A percentile compares a stretch with the other conserved stretches of the same genome.
Conservation (phyloP, 2,888 invertebrate species). For the Epistrophe grossulariae region DNA sequence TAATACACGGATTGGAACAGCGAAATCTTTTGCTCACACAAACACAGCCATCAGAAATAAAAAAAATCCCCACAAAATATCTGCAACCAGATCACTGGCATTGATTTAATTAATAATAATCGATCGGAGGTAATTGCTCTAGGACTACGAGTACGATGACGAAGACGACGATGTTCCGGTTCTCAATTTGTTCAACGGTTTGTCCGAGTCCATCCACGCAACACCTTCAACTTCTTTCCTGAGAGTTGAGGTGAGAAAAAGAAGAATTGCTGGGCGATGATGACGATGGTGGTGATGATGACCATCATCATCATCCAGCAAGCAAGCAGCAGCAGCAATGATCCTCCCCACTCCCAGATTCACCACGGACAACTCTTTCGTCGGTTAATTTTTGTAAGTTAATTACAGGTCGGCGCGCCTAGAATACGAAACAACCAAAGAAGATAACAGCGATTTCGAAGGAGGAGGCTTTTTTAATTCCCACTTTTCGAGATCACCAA, state of each 20-base stretch:
- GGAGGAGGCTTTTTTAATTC: slow-evolving; percentile 74
- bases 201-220: slow-evolving; percentile 56
- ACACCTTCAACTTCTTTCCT: neutral
- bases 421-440: slow-evolving; percentile 39
- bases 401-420: slow-evolving; percentile 73
- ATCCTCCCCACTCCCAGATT: slow-evolving; percentile 55
- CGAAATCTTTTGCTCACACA: slow-evolving; percentile 34
- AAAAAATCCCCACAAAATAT: slow-evolving; percentile 21
- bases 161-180: slow-evolving; percentile 60
- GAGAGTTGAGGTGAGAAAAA: slow-evolving; percentile 68
- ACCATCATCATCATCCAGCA: slow-evolving; percentile 27
- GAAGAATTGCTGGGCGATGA: slow-evolving; percentile 65
- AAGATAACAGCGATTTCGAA: slow-evolving; percentile 45
- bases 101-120: slow-evolving; percentile 76
- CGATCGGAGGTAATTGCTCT: slow-evolving; percentile 74
- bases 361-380: slow-evolving; percentile 75
- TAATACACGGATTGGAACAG: slow-evolving; percentile 68
- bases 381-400: slow-evolving; percentile 76
- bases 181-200: slow-evolving; percentile 73
- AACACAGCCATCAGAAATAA: neutral
- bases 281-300: slow-evolving; percentile 47
- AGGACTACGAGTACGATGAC: slow-evolving; percentile 39
- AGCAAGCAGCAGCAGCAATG: slow-evolving; percentile 28
- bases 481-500: slow-evolving; percentile 72
- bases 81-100: slow-evolving; percentile 62